Percentiles rank a stretch among this genome's conserved stretches.
Evolutionary conservation across 2,113 vertebrate genomes (phyloP).

Genomic region (Oryzias celebensis): DNA sequence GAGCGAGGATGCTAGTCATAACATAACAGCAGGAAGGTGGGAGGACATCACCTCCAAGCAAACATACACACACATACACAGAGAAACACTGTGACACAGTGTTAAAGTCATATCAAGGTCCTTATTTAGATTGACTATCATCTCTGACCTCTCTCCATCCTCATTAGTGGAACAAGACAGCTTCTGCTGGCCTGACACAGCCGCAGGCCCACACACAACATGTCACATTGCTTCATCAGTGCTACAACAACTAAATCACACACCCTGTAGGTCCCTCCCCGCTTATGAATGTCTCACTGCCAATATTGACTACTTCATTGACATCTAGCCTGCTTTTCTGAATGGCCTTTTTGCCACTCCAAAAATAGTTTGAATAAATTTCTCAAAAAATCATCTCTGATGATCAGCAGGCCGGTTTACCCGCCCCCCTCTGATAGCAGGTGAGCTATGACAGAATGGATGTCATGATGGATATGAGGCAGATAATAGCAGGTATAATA

Average conservation of each 20-base stretch:
- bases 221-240: constrained; percentile 65
- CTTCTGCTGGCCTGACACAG: constrained; percentile 51
- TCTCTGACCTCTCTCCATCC: constrained; percentile 73
- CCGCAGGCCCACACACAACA: constrained; percentile 62
- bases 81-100: constrained; percentile 62
- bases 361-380: constrained; percentile 23
- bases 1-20: constrained; percentile 68
- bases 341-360: constrained; percentile 43
- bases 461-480: constrained; percentile 6
- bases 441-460: not conserved
- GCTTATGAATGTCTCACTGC: constrained; percentile 32
- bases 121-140: constrained; percentile 73
- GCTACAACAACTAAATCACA: constrained; percentile 51
- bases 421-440: not conserved
- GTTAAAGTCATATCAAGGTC: constrained; percentile 74
- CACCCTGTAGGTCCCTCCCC: constrained; percentile 38
- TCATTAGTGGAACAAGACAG: constrained; percentile 70
- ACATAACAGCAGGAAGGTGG: constrained; percentile 74
- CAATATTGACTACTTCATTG: constrained; percentile 58
- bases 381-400: constrained; percentile 8
- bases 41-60: constrained; percentile 66
- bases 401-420: constrained; percentile 12
- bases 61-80: constrained; percentile 43
- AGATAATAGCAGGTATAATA: constrained; percentile 2
- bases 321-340: constrained; percentile 24